Evolutionary conservation across 2,797 vertebrate species (phyloP), one percentile per base, ranked within the genome.

Genomic region (Emydoidea blandingii): DNA sequence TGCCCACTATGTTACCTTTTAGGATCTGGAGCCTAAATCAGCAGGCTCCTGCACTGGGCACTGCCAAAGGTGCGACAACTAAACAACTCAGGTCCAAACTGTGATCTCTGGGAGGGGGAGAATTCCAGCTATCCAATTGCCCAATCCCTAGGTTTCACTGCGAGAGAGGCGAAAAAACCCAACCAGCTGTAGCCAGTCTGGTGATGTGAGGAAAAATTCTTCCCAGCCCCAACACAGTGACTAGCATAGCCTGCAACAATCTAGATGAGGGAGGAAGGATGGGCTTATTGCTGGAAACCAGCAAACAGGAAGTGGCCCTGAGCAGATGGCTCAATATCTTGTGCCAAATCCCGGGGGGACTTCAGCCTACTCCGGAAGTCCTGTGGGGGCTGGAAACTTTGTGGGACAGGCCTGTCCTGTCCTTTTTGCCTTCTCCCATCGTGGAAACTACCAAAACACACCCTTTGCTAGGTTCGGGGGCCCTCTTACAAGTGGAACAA

Each of bases 401-500:
- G 29, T 62, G 29, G 29, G 29, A 62, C 62, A 2, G 1, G 16
- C 15, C 62, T 65, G 34, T n/a, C 62, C 16, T 65, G 34, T n/a
- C 62, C 62, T n/a, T n/a, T n/a, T 65, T 65, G 34, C 18, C 16
- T 65, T 65, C 34, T n/a, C 8, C 62, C 34, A n/a, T 65, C 6
- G 34, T 9, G 34, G 34, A 65, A 65, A 65, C 62, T 18, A n/a
- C 34, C 62, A 65, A 65, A n/a, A n/a, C 16, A 31, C 57, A n/a
- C 34, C 14, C 34, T 18, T n/a, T n/a, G 18, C 62, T 65, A n/a
- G 34, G 34, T 34, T 65, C 4, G 31, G 14, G 19, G 31, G 15
- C 59, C 59, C 7, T n/a, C 7, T 65, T 96, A 90, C 44, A 79
- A 79, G 81, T 81, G 62, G 92, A 95, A 81, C 88, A 89, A 95